These are phyloP conservation scores for Craterocephalus amniculus DNA, from an alignment of 2,797 vertebrate species.

Conservation along the genomic window DNA sequence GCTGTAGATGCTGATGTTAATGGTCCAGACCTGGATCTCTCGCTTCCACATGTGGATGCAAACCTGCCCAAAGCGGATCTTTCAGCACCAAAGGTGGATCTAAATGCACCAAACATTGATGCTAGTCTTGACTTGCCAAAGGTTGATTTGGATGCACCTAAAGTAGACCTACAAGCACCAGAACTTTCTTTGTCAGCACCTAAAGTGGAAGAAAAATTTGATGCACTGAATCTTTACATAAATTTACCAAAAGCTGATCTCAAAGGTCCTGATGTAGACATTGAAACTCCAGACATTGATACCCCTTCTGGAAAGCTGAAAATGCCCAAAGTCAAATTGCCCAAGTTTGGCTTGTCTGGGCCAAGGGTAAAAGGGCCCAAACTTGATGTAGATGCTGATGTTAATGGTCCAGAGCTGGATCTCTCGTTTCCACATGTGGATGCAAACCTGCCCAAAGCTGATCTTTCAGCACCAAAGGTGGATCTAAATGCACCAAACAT, in stretches of 20 bases:
- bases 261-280: constrained; percentile 29
- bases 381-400: constrained; percentile 15
- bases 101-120: constrained; percentile 32
- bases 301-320: constrained; percentile 49
- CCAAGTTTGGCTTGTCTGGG: constrained; percentile 50
- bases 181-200: constrained; percentile 15
- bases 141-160: constrained; percentile 36
- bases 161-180: constrained; percentile 23
- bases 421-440: constrained; percentile 37
- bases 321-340: constrained; percentile 49
- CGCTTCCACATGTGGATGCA: constrained; percentile 45
- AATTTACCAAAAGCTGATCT: constrained; percentile 44
- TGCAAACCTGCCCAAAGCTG: constrained; percentile 50
- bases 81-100: constrained; percentile 37
- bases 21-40: background rate
- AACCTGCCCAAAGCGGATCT: constrained; percentile 56
- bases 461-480: constrained; percentile 40
- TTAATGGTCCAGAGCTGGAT: background rate
- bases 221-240: constrained; percentile 37
- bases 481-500: constrained; percentile 48
- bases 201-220: constrained; percentile 20
- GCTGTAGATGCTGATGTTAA: constrained; percentile 14
- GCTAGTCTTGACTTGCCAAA: constrained; percentile 44
- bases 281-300: constrained; percentile 40
- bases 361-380: constrained; percentile 36